A percentile compares a stretch with the other conserved stretches of the same genome.
Evolutionary conservation across 2,888 invertebrate species (phyloP).

Genomic region (Helobdella robusta): DNA sequence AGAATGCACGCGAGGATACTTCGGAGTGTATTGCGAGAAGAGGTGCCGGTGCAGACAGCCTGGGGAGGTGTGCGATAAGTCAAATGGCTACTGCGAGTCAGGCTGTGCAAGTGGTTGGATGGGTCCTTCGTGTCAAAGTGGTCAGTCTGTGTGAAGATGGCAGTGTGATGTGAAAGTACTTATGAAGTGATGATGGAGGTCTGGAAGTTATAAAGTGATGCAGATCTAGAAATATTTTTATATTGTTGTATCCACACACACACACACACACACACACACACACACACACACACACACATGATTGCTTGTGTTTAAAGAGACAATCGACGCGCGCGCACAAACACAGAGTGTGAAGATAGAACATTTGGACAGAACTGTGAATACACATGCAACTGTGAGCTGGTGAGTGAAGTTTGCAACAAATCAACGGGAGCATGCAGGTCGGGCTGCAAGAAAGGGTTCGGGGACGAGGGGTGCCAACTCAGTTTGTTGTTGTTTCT

Average conservation of each 20-base stretch:
- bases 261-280: too few species aligned
- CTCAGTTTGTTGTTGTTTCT: conserved; percentile 36
- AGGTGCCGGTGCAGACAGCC: conserved; percentile 43
- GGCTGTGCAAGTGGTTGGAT: conserved; percentile 43
- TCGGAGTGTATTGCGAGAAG: conserved; percentile 43
- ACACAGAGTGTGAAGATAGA: conserved; percentile 43
- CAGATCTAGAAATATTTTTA: too few species aligned
- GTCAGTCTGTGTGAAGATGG: conserved; percentile 12
- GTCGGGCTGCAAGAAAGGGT: conserved; percentile 42
- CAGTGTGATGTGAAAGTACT: not conserved
- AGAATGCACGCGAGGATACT: conserved; percentile 43
- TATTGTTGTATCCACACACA: too few species aligned
- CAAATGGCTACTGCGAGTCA: conserved; percentile 40
- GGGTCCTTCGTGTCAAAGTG: conserved; percentile 42
- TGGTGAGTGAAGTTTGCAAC: conserved; percentile 41
- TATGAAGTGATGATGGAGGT: too few species aligned
- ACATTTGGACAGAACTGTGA: conserved; percentile 43
- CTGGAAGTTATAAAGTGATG: too few species aligned
- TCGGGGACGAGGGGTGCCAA: conserved; percentile 43
- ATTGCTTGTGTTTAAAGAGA: too few species aligned
- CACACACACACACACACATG: too few species aligned
- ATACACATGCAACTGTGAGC: conserved; percentile 43
- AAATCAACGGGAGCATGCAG: conserved; percentile 42
- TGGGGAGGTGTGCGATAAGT: conserved; percentile 41
- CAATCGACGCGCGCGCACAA: too few species aligned